phyloP scores from a whole-genome alignment of 2,888 invertebrate species.

The Drosophila macrospina region DNA sequence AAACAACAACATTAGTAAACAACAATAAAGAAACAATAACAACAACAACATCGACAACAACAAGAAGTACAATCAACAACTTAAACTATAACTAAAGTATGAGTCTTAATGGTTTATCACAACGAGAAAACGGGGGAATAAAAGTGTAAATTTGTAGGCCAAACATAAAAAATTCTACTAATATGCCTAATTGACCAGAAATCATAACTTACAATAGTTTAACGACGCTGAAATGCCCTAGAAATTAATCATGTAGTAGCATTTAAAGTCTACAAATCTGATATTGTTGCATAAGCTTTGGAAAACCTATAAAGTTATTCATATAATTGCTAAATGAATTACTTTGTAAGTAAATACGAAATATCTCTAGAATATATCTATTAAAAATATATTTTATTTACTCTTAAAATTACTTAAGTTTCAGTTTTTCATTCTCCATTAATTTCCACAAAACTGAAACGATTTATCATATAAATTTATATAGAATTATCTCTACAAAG shows the following conservation, averaged over 20 bases:
- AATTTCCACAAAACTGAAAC: too few relatives aligned
- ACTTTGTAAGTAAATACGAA: too few relatives aligned
- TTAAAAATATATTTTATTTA: too few relatives aligned
- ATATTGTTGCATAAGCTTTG: too few relatives aligned
- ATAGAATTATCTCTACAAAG: too few relatives aligned
- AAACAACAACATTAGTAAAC: conserved; percentile 3
- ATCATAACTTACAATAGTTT: background rate
- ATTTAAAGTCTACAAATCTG: background rate
- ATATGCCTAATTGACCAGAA: conserved; percentile 49
- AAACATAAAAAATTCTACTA: conserved; percentile 43
- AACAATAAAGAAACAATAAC: conserved; percentile 17
- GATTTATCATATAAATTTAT: too few relatives aligned
- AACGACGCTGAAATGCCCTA: background rate
- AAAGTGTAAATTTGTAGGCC: conserved; percentile 54
- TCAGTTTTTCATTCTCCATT: too few relatives aligned
- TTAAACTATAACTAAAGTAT: conserved; percentile 22
- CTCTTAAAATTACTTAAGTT: too few relatives aligned
- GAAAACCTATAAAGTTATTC: too few relatives aligned
- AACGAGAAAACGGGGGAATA: conserved; percentile 19
- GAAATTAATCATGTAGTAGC: background rate
- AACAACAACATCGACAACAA: conserved; percentile 13
- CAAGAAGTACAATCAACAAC: conserved; percentile 8
- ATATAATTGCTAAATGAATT: too few relatives aligned
- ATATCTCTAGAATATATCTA: too few relatives aligned
- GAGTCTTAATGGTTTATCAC: conserved; percentile 47